Evolutionary conservation across 2,797 vertebrate species (phyloP), one percentile per base, ranked within the genome.

Genomic region (Oreochromis grahami): DNA sequence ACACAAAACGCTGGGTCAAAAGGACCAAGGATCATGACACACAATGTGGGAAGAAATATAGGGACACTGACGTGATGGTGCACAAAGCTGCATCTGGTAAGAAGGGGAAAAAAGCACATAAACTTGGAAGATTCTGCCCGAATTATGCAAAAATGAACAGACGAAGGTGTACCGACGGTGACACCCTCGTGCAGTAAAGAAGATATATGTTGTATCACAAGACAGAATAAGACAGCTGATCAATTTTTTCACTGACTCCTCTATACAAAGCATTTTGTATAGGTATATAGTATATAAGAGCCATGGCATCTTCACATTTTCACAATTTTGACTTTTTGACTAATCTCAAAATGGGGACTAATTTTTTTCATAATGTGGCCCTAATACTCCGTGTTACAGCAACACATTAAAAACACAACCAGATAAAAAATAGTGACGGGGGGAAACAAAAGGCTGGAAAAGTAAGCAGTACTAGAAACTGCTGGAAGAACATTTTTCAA

Each of bases 71-170:
- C n/a, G 19, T 36, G 32, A 63, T 38, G 58, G 58, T 63, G 32
- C 11, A 36, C 58, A 63, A 63, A 63, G 11, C 10, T 63, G 32
- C 19, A 63, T 63, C 19, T 63, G 58, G n/a, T 63, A 63, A 63
- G 58, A 63, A 63, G 19, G 32, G 0, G 1, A 2, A 58, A 19
- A 63, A n/a, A 19, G 10, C 19, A n/a, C 32, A n/a, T 7, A n/a
- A 36, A 63, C 19, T 36, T 63, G 58, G 32, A 63, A 4, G 1
- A 36, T n/a, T 36, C 36, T 32, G 32, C 32, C 0, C 0, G 32
- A 63, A 63, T n/a, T 38, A 10, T 38, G 19, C 58, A 60, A 60
- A 60, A 60, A 60, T 60, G 56, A 60, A 12, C 17, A 36, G 32
- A 60, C 10, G 3, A 60, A 60, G 17, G 32, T 36, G 56, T n/a